Conservation (phyloP, 1,140 invertebrate genomes). For the Elymnias hypermnestra region DNA sequence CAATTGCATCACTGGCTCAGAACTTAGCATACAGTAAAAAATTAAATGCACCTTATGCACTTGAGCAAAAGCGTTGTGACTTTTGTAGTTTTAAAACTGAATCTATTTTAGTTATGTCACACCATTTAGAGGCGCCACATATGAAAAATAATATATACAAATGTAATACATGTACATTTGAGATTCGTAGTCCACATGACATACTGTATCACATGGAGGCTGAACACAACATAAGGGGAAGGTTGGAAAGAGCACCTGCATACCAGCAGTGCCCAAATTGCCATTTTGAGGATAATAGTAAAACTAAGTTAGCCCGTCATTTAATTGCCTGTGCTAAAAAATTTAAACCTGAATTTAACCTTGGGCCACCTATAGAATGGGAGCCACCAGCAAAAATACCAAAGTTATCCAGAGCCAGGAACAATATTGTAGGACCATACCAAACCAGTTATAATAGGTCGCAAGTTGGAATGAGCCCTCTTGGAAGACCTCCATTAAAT, state of each 20-base stretch:
- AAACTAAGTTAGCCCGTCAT: conserved; percentile 93
- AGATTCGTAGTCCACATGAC: conserved; percentile 89
- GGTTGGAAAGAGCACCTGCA: conserved; percentile 89
- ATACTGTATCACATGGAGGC: conserved; percentile 95
- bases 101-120: conserved; percentile 90
- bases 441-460: conserved; percentile 50
- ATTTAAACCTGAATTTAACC: conserved; percentile 90
- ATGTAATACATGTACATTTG: conserved; percentile 92
- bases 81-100: conserved; percentile 96
- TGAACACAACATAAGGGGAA: conserved; percentile 89
- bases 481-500: conserved; percentile 51
- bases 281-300: conserved; percentile 95
- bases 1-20: conserved; percentile 87
- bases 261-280: conserved; percentile 96
- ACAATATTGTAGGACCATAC: conserved; percentile 58
- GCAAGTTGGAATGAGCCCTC: conserved; percentile 48
- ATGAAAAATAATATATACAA: conserved; percentile 91
- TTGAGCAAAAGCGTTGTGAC: conserved; percentile 89
- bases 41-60: conserved; percentile 90
- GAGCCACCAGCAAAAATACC: conserved; percentile 95
- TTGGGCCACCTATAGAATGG: conserved; percentile 91
- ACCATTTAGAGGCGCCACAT: conserved; percentile 95
- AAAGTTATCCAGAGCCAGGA: conserved; percentile 75
- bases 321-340: conserved; percentile 92
- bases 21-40: conserved; percentile 92